Evolutionary conservation across 2,888 invertebrate species (phyloP).

Genomic region (Agrilus cyanescens): DNA sequence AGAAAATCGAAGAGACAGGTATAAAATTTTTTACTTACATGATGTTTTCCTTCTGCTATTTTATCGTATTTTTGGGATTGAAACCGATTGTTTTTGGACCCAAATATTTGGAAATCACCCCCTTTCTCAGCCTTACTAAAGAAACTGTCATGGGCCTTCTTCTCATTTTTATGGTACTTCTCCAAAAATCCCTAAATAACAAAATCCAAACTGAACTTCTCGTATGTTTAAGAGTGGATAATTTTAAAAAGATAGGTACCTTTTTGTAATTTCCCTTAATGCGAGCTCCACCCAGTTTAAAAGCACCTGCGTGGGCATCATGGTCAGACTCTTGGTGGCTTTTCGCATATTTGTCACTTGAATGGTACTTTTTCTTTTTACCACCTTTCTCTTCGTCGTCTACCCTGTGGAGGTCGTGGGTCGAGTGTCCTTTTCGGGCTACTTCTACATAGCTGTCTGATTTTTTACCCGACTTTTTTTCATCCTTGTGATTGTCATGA

Average conservation of each 20-base stretch:
- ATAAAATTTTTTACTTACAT: constrained; percentile 19
- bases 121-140: constrained; percentile 34
- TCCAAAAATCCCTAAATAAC: constrained; percentile 33
- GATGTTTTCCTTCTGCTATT: constrained; percentile 18
- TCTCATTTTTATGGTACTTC: constrained; percentile 36
- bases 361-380: constrained; percentile 26
- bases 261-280: constrained; percentile 29
- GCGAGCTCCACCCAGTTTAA: constrained; percentile 23
- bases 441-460: constrained; percentile 3
- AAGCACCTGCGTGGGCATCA: constrained; percentile 26
- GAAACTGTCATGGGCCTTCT: constrained; percentile 34
- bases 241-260: constrained; percentile 19
- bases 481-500: constrained; percentile 16
- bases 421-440: no score
- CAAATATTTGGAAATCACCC: constrained; percentile 32
- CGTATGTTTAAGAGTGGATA: not conserved
- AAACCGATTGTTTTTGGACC: constrained; percentile 29
- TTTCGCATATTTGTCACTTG: constrained; percentile 22
- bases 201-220: not conserved
- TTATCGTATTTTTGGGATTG: constrained; percentile 19
- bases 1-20: no score
- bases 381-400: constrained; percentile 30
- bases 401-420: constrained; percentile 4
- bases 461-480: constrained; percentile 20
- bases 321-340: constrained; percentile 24